Evolutionary conservation across 2,797 vertebrate species (phyloP), one percentile per base, ranked within the genome.

Genomic region (Sitta carolinensis): DNA sequence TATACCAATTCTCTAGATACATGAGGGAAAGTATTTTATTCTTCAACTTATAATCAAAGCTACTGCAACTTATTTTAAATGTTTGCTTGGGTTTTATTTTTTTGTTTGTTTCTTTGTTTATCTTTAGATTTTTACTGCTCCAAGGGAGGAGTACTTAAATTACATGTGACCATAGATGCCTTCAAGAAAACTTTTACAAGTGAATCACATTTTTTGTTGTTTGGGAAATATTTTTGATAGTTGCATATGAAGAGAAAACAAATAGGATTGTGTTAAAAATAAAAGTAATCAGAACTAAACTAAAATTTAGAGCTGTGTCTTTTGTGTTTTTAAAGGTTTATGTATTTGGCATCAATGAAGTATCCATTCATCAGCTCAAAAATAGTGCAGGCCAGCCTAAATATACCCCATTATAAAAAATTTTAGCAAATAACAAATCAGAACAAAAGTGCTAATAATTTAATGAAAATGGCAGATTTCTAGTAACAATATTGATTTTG

Each of bases 1-100:
- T 94, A 34, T 80, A 15, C 20, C 75, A 95, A 1, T 87, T 55
- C n/a, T 67, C 61, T 47, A 76, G 52, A 82, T 42, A 66, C 4
- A 61, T 16, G 57, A 78, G 52, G 38, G 13, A 84, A 32, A 13
- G 51, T 55, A 76, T 80, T 93, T 91, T 83, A 70, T 90, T 55
- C 47, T 96, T 64, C 88, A 67, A 76, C 1, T 86, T 93, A 75
- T 61, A 95, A 90, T 90, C n/a, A 95, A 95, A 96, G 36, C 21
- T 45, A 57, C 13, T 45, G 34, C 15, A 92, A 88, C 13, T 32
- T 89, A 58, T 47, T 96, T 95, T 79, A 95, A 66, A 43, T 55
- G 36, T 45, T 67, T 51, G 4, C 11, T 17, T 17, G 3, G 3
- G 6, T 29, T 58, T 84, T 12, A 8, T 27, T 36, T 36, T 36